Evolutionary conservation across 2,888 invertebrate genomes (phyloP), one percentile per base, ranked within the genome.

Genomic region (Clunio marinus): DNA sequence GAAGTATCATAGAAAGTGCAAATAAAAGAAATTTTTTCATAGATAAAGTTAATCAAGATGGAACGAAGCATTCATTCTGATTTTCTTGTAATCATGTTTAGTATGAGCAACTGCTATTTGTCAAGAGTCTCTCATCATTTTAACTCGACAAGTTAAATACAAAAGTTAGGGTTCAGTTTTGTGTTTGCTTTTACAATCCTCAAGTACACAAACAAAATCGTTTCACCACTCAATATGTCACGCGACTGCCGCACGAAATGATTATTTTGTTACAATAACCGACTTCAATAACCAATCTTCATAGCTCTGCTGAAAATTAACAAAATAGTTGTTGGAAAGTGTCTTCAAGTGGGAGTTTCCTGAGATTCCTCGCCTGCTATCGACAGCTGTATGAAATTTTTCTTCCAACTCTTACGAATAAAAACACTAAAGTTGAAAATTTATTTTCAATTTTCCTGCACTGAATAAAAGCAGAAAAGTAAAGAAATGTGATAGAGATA

Each of bases 211-310:
- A 51, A 51, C 51, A 51, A 51, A 51, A 20, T 17, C 41, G 41
- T 51, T 22, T 17, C 17, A 17, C 8, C 51, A 51, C 57, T 57
- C 27, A 25, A 57, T n/a, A 24, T 57, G 57, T 57, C 57, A 57
- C 57, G 57, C 25, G 57, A 27, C 27, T 57, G 27, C 25, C 8
- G 51, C 51, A 51, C 20, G 17, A 51, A 51, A 51, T 8, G 20
- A 51, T 20, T 51, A 20, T 20, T 51, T 51, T 51, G 57, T 20
- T 57, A 57, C 57, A 57, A 57, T 57, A 57, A 57, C 57, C 25
- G 51, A 51, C n/a, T n/a, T n/a, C n/a, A n/a, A n/a, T n/a, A n/a
- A n/a, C n/a, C n/a, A n/a, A n/a, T 51, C 20, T 51, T 20, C 57
- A 2, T 57, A 10, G 41, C 15, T 41, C 15, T 4, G 25, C 3